Conservation (phyloP, 2,888 invertebrate genomes). For the Harmothoe impar region DNA sequence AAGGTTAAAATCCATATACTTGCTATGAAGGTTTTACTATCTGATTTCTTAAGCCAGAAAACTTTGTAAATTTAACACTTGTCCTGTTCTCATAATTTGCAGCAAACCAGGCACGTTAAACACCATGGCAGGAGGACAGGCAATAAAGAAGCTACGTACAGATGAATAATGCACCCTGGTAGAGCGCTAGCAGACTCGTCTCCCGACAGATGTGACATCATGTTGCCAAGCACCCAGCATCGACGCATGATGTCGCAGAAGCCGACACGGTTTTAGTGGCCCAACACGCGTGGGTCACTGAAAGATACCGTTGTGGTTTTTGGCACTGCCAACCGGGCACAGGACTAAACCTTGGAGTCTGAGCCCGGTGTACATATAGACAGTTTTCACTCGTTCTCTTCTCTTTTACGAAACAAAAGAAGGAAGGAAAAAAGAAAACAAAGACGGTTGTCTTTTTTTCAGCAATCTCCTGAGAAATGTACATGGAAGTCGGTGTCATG, state of each 20-base stretch:
- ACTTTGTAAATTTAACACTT: too few relatives aligned
- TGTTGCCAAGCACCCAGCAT: background rate
- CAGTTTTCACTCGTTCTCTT: slow-evolving; percentile 24
- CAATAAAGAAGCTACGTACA: slow-evolving; percentile 37
- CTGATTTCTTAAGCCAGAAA: too few relatives aligned
- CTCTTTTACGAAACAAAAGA: background rate
- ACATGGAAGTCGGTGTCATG: slow-evolving; percentile 18
- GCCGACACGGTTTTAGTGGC: background rate
- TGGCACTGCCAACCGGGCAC: slow-evolving; percentile 1
- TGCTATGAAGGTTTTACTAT: too few relatives aligned
- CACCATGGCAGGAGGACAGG: slow-evolving; percentile 26
- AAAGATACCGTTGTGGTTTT: background rate
- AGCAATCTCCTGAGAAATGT: too few relatives aligned
- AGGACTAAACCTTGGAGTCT: background rate
- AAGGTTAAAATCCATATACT: too few relatives aligned
- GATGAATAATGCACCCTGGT: slow-evolving; percentile 2
- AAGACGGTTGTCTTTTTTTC: too few relatives aligned
- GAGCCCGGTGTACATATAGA: background rate
- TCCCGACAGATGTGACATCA: background rate
- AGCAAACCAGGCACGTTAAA: slow-evolving; percentile 60
- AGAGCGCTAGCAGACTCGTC: background rate
- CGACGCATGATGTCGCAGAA: background rate
- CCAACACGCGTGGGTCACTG: background rate
- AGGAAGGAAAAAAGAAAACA: background rate
- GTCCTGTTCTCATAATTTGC: slow-evolving; percentile 60